Conservation (phyloP, 2,888 invertebrate species). For the Penaeus monodon region DNA sequence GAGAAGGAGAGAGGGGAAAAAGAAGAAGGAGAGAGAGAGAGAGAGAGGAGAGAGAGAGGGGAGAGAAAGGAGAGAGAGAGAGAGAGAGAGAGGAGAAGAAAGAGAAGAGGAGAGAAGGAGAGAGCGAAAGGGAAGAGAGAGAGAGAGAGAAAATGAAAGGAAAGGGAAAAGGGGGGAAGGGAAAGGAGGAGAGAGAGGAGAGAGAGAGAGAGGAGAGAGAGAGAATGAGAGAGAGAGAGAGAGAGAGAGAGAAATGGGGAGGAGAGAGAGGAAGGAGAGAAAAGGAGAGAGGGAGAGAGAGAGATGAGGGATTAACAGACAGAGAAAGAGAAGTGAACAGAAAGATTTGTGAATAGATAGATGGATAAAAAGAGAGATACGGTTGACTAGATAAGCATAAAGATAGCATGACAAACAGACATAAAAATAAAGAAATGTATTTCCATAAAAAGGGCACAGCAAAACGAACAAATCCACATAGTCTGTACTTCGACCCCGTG, state of each 20-base stretch:
- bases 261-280: background rate
- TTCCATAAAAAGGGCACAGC: too few relatives aligned
- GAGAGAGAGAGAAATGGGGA: background rate
- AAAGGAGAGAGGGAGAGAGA: background rate
- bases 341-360: background rate
- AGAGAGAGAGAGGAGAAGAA: too few relatives aligned
- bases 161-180: background rate
- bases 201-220: too few relatives aligned
- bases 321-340: background rate
- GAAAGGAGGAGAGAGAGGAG: background rate
- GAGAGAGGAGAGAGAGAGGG: background rate
- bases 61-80: fast-evolving
- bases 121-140: fast-evolving
- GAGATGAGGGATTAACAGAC: background rate
- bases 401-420: too few relatives aligned
- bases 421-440: too few relatives aligned
- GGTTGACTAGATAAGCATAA: too few relatives aligned
- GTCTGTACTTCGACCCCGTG: too few relatives aligned
- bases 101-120: fast-evolving
- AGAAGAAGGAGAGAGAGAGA: background rate
- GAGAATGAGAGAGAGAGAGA: constrained; percentile 10
- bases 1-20: background rate
- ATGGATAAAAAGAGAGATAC: too few relatives aligned
- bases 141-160: too few relatives aligned
- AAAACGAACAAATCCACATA: too few relatives aligned